Percentiles rank a stretch among this genome's conserved stretches.
phyloP scores from a whole-genome alignment of 30 jellyfish, hydroid and myxozoan genomes.

The Hydra vulgaris region DNA sequence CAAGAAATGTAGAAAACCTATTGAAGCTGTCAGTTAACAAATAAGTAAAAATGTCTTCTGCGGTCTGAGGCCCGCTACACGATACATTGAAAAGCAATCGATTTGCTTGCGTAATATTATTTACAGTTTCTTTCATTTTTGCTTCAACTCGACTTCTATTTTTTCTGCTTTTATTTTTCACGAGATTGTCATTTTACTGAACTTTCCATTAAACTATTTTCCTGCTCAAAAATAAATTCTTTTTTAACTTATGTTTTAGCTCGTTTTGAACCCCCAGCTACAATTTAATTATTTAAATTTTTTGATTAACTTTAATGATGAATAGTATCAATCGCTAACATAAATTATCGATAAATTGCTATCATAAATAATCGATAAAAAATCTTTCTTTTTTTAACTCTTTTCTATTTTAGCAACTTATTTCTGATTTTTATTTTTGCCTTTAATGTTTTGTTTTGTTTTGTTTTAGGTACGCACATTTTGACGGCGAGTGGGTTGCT shows the following conservation, averaged over 20 bases:
- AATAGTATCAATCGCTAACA: too few relatives aligned
- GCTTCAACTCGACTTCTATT: not conserved
- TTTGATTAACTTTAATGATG: too few relatives aligned
- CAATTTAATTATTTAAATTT: too few relatives aligned
- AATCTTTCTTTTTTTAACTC: too few relatives aligned
- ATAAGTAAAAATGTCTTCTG: constrained; percentile 8
- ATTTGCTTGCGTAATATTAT: not conserved
- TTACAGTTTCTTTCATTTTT: not conserved
- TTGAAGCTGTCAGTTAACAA: constrained; percentile 4
- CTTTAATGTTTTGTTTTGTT: not conserved
- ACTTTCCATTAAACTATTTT: too few relatives aligned
- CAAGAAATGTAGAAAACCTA: not conserved
- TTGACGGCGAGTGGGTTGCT: constrained; percentile 98
- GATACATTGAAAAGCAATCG: constrained; percentile 25
- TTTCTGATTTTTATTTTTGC: not conserved
- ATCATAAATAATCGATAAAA: too few relatives aligned
- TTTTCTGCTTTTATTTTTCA: not conserved
- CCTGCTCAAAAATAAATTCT: too few relatives aligned
- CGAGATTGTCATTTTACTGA: too few relatives aligned
- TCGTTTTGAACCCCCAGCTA: too few relatives aligned
- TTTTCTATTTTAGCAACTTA: too few relatives aligned
- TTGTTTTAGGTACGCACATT: constrained; percentile 86
- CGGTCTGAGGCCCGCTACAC: constrained; percentile 23
- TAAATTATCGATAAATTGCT: too few relatives aligned
- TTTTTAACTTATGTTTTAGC: too few relatives aligned